Evolutionary conservation across 2,113 vertebrate species (phyloP), one percentile per base, ranked within the genome.

Genomic region (Gasterosteus aculeatus): DNA sequence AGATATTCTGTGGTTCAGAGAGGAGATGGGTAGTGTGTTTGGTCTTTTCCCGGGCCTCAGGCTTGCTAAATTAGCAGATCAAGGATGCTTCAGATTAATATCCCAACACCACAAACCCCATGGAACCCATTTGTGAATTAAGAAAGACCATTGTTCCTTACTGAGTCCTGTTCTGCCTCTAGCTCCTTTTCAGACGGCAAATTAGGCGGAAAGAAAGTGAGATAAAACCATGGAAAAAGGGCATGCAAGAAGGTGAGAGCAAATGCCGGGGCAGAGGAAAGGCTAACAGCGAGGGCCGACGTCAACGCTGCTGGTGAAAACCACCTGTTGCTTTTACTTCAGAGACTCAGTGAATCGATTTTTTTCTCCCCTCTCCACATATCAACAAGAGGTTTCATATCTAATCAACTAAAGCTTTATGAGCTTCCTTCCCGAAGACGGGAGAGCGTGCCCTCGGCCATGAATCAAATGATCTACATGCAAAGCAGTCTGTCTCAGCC

Each of bases 71-170:
- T 87, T 89, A 88, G 84, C 84, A 86, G 84, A 88, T 92, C 88
- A 63, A 92, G 92, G 84, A 91, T 86, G 87, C 85, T 87, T 91
- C 88, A 88, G 87, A 93, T 92, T 89, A 89, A 90, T 92, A 87
- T 89, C 89, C 78, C 83, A 87, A 82, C 84, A 79, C 77, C 77
- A 78, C 87, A 85, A 87, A 86, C 84, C 90, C 88, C 87, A 85
- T 84, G 85, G 87, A 92, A 85, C 78, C 88, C 88, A 91, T 93
- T 93, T 91, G 90, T 81, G 88, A 85, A 90, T 92, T 88, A 89
- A 87, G 88, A 87, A 81, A 77, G 84, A 82, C 82, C 82, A 78
- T 86, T 84, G 69, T 82, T 88, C 85, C 70, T 57, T 71, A 72
- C 63, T n/a, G 72, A 84, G 76, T 72, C 73, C 81, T 70, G 67